Percentiles rank a stretch among this genome's conserved stretches.
Evolutionary conservation across 1,140 invertebrate genomes (phyloP).

Genomic region (Nymphalis io): DNA sequence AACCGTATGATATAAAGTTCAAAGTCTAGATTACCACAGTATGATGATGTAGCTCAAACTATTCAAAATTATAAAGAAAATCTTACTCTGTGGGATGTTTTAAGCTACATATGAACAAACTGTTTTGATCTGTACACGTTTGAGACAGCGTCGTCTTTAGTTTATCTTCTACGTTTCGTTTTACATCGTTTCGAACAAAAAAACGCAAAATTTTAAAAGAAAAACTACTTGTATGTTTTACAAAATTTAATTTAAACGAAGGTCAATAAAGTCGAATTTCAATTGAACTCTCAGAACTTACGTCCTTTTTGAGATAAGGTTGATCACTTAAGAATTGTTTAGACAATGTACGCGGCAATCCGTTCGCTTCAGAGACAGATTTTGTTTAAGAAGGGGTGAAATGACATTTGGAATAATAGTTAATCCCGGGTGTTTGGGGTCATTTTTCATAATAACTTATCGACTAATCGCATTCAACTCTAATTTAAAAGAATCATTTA

Average conservation of each 20-base stretch:
- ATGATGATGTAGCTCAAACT: slow-evolving; percentile 19
- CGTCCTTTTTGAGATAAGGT: slow-evolving; percentile 41
- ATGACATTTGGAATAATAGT: slow-evolving; percentile 74
- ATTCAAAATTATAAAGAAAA: slow-evolving; percentile 42
- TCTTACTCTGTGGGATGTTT: slow-evolving; percentile 61
- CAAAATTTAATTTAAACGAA: slow-evolving; percentile 36
- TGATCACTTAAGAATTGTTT: slow-evolving; percentile 76
- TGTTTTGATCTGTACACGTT: slow-evolving; percentile 40
- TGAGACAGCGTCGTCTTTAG: slow-evolving; percentile 41
- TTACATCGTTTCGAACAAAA: slow-evolving; percentile 51
- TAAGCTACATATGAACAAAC: slow-evolving; percentile 49
- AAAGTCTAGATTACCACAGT: slow-evolving; percentile 29
- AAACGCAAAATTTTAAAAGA: slow-evolving; percentile 63
- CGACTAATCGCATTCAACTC: slow-evolving; percentile 18
- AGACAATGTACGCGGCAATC: slow-evolving; percentile 76
- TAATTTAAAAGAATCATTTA: slow-evolving; percentile 25
- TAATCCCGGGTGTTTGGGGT: slow-evolving; percentile 66
- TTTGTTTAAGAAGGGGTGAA: slow-evolving; percentile 74
- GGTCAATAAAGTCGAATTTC: slow-evolving; percentile 40
- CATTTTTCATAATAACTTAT: slow-evolving; percentile 72
- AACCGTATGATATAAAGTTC: slow-evolving; percentile 11
- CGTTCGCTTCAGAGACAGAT: slow-evolving; percentile 73
- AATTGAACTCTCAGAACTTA: slow-evolving; percentile 24
- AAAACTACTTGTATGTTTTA: slow-evolving; percentile 26
- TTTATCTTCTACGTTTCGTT: slow-evolving; percentile 35